Evolutionary conservation across 1,140 invertebrate genomes (phyloP), one percentile per base, ranked within the genome.

Genomic region (Panulirus ornatus): DNA sequence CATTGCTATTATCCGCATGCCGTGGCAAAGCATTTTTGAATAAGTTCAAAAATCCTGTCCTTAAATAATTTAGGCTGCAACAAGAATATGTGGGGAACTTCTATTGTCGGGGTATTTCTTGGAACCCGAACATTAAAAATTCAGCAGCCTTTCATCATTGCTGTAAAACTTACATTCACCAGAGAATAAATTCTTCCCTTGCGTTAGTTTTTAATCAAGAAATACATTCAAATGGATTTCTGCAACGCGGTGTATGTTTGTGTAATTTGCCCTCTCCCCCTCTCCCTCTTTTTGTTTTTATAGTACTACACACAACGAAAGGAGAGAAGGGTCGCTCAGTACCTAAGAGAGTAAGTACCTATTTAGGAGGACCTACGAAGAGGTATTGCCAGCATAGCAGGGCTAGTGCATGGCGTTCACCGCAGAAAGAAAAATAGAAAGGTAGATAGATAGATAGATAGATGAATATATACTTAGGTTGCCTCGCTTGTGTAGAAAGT

Each of bases 131-230:
- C 8, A 66, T 66, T n/a, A 66, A 66, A 30, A 27, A 8, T 30
- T 30, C 27, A 66, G 30, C 30, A 47, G 5, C 44, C 44, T 47
- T 47, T 47, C 44, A 47, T 47, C 5, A 47, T 47, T 47, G 14
- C 44, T 47, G 58, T 5, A 66, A 66, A 66, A 66, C n/a, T 66
- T 66, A 66, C 22, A 66, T 66, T 66, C 58, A 66, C 27, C 58
- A 30, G 58, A 66, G 30, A 66, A 30, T 6, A 22, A 66, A 66
- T 30, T 66, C 58, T 66, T 66, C 58, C 27, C 58, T 27, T 66
- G 58, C 27, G 22, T 30, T 66, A 66, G 58, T 66, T 66, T 66
- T 66, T 66, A 66, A 66, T 66, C 30, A 66, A 66, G 58, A 66
- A 66, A 66, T n/a, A 66, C 58, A 66, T 11, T 22, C 58, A n/a